A percentile compares a stretch with the other conserved stretches of the same genome.
These are phyloP conservation scores for Psittacus erithacus DNA, from an alignment of 2,113 vertebrate species.

Conservation along the genomic window DNA sequence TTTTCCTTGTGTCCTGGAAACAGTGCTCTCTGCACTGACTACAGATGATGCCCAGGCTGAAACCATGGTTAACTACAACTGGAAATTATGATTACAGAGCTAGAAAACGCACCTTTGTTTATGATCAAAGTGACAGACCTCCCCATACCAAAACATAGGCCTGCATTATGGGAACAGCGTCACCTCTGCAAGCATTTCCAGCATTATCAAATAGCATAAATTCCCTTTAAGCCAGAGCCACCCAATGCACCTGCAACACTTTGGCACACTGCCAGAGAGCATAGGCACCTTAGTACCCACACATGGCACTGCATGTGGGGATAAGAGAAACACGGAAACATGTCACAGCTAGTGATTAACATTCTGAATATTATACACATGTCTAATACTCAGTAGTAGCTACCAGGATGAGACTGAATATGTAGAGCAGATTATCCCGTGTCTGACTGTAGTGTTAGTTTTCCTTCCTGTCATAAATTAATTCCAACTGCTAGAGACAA, in stretches of 20 bases:
- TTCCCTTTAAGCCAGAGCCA: neutral
- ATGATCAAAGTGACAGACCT: rapidly evolving
- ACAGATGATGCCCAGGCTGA: neutral
- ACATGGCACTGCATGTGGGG: rapidly evolving
- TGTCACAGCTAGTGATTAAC: rapidly evolving
- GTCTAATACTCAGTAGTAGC: rapidly evolving
- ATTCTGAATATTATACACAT: rapidly evolving
- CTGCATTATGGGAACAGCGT: rapidly evolving
- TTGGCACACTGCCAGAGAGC: rapidly evolving
- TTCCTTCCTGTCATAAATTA: no score
- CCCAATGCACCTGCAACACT: rapidly evolving
- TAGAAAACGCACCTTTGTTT: rapidly evolving
- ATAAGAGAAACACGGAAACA: neutral
- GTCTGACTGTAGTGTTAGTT: rapidly evolving
- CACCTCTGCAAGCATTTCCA: rapidly evolving
- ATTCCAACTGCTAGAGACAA: neutral
- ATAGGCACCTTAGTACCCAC: rapidly evolving
- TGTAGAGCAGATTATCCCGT: neutral
- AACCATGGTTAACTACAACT: rapidly evolving
- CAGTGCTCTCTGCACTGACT: rapidly evolving
- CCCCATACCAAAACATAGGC: neutral
- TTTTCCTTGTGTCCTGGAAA: neutral
- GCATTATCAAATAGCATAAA: rapidly evolving
- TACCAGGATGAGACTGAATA: neutral
- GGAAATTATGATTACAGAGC: neutral